Evolutionary conservation across 2,113 vertebrate species (phyloP).

Genomic region (Colius striatus): DNA sequence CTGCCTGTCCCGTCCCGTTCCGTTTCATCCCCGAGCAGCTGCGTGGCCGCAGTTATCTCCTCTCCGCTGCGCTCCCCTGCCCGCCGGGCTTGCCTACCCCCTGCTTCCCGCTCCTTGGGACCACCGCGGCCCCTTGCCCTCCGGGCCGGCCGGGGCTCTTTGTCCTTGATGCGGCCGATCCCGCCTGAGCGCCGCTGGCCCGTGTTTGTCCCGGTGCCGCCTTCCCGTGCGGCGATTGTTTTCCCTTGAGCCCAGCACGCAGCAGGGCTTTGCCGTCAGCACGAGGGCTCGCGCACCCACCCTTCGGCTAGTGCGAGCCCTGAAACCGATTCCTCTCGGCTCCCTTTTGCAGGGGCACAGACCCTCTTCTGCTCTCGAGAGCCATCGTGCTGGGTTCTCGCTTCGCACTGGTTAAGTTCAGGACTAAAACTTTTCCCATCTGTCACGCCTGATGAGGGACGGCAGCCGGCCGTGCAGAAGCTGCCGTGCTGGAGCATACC

Average conservation of each 20-base stretch:
- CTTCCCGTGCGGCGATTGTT: neutral
- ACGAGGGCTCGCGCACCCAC: neutral
- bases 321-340: neutral
- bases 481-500: neutral
- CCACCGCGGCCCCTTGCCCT: neutral
- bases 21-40: neutral
- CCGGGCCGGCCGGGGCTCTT: neutral
- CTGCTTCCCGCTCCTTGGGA: neutral
- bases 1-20: neutral
- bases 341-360: accelerated
- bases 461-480: neutral
- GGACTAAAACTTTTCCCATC: neutral
- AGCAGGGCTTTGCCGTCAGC: neutral
- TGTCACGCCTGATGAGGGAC: no score
- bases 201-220: no score
- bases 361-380: neutral
- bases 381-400: accelerated
- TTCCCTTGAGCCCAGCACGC: neutral
- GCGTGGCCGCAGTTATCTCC: neutral
- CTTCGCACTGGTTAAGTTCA: neutral
- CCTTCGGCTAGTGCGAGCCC: neutral
- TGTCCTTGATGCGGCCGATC: neutral
- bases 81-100: no score
- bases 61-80: no score
- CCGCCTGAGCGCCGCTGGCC: accelerated